A percentile compares a stretch with the other conserved stretches of the same genome.
Conservation (phyloP, 2,888 invertebrate species). For the Acanthococcus lagerstroemiae region DNA sequence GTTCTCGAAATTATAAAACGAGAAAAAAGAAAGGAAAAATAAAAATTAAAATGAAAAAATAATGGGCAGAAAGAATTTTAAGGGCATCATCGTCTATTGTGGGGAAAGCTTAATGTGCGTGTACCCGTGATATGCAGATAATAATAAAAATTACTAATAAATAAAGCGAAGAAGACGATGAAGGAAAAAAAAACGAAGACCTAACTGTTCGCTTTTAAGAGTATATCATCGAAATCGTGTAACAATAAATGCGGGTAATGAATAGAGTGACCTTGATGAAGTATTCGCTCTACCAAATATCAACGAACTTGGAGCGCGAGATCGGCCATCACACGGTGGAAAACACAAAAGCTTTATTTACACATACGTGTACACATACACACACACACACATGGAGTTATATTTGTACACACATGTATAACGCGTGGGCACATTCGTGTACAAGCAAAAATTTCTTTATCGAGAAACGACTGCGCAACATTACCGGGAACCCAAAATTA, state of each 20-base stretch:
- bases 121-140: neutral
- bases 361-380: too few relatives aligned
- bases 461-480: too few relatives aligned
- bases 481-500: too few relatives aligned
- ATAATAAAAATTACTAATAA: too few relatives aligned
- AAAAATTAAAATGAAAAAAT: too few relatives aligned
- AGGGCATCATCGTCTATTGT: slow-evolving; percentile 6
- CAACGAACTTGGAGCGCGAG: slow-evolving; percentile 15
- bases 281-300: slow-evolving; percentile 26
- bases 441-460: too few relatives aligned
- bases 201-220: slow-evolving; percentile 8
- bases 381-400: too few relatives aligned
- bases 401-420: too few relatives aligned
- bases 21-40: neutral
- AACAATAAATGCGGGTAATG: slow-evolving; percentile 29
- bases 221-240: slow-evolving; percentile 3
- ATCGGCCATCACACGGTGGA: neutral
- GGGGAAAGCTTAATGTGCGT: neutral
- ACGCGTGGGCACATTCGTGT: too few relatives aligned
- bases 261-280: slow-evolving; percentile 28
- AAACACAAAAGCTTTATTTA: neutral
- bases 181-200: slow-evolving; percentile 13
- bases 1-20: neutral
- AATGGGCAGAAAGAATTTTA: slow-evolving; percentile 12
- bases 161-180: neutral